Evolutionary conservation across 2,888 invertebrate genomes (phyloP), one percentile per base, ranked within the genome.

Genomic region (Nomada lathburiana): DNA sequence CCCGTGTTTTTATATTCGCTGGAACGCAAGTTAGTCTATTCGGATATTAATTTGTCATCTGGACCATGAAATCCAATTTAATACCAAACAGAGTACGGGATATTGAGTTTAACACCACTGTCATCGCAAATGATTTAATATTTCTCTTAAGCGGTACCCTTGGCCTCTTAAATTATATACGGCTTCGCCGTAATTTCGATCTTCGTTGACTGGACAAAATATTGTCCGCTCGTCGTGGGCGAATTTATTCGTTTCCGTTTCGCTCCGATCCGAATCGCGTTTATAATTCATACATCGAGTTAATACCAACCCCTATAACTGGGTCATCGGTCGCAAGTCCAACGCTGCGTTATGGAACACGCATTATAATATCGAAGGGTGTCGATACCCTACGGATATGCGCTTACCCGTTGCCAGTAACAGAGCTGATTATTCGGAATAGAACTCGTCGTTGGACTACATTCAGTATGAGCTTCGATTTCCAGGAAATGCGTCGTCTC

Each of bases 381-480:
- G 60, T 50, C n/a, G 53, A n/a, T 55, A 26, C 69, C 13, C 9
- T 52, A 36, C 44, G 20, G 18, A 29, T 50, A 44, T 55, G 26
- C 26, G 7, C 13, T 53, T 59, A 36, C 60, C 70, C 59, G 65
- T 23, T 44, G 3, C 13, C 11, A 36, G 42, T 13, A 29, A 13
- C 50, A 42, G 18, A 57, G 26, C 64, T 72, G 72, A 78, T 78
- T 68, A 72, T 53, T 52, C 68, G 44, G 2, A 26, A 47, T 36
- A 44, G 68, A 50, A 63, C 62, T 29, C 4, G 47, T 5, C 13
- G 69, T 52, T 57, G 60, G 36, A 18, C 9, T 52, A 29, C 53
- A n/a, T 53, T 36, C 47, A 67, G 77, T 71, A 71, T 67, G 70
- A 70, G 68, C 59, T 79, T 78, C 69, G 60, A 79, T 69, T 78